These are phyloP conservation scores for Lasioglossum oenotherae DNA, from an alignment of 2,888 invertebrate species.

Conservation along the genomic window DNA sequence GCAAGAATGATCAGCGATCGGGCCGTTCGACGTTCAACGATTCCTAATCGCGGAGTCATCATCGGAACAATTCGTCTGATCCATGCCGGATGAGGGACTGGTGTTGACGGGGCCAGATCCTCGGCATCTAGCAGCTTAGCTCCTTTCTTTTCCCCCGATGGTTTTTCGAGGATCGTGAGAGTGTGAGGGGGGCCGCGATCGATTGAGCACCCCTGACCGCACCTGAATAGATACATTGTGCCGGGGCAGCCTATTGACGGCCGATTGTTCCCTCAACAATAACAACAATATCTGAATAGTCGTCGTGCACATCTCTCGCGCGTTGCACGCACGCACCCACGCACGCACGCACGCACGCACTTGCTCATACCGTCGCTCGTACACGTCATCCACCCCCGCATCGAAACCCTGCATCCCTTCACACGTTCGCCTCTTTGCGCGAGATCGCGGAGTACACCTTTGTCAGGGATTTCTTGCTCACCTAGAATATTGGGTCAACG, in stretches of 20 bases:
- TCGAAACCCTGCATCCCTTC: constrained; percentile 38
- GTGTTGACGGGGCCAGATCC: background rate
- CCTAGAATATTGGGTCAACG: constrained; percentile 33
- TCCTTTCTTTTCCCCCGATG: constrained; percentile 37
- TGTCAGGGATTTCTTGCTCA: constrained; percentile 26
- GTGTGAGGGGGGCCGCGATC: constrained; percentile 67
- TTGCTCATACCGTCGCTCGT: constrained; percentile 45
- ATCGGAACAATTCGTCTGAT: constrained; percentile 1
- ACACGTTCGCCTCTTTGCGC: constrained; percentile 49
- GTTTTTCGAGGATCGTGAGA: constrained; percentile 62
- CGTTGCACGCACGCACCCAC: constrained; percentile 74
- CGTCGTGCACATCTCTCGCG: constrained; percentile 81
- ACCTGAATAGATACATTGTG: constrained; percentile 84
- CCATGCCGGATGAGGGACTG: background rate
- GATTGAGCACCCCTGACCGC: constrained; percentile 83
- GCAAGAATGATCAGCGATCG: background rate
- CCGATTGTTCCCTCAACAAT: constrained; percentile 84
- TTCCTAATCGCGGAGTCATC: background rate
- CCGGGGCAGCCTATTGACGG: constrained; percentile 83
- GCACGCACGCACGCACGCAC: constrained; percentile 56
- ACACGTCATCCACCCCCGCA: constrained; percentile 11
- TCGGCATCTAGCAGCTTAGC: background rate
- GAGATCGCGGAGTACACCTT: constrained; percentile 37
- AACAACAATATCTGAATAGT: constrained; percentile 84
- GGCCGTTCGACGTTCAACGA: background rate